Evolutionary conservation across 2,113 vertebrate genomes (phyloP).

Genomic region (Siphamia tubifer): DNA sequence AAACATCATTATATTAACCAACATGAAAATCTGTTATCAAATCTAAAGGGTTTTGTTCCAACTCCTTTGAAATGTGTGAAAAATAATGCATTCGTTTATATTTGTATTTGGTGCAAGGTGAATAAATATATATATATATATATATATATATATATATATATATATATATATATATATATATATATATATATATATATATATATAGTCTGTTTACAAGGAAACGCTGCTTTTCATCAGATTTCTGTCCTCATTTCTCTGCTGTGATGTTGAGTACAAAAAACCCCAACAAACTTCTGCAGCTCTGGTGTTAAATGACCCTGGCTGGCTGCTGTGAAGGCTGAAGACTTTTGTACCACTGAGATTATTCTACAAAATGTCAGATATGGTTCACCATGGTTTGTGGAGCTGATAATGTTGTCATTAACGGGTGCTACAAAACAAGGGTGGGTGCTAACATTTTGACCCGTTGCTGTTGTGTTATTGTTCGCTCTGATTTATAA

Average conservation of each 20-base stretch:
- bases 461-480: not conserved
- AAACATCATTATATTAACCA: not conserved
- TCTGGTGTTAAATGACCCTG: not conserved
- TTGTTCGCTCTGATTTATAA: not conserved
- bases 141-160: too few relatives aligned
- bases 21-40: not conserved
- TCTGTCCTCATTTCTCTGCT: conserved; percentile 18
- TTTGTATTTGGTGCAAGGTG: too few relatives aligned
- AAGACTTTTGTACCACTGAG: not conserved
- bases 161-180: too few relatives aligned
- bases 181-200: too few relatives aligned
- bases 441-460: not conserved
- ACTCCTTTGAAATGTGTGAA: not conserved
- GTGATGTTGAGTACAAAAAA: not conserved
- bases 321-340: not conserved
- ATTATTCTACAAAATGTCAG: conserved; percentile 20
- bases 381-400: not conserved
- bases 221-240: not conserved
- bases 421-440: not conserved
- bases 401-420: conserved; percentile 5
- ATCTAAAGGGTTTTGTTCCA: too few relatives aligned
- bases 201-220: too few relatives aligned
- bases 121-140: too few relatives aligned
- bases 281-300: not conserved
- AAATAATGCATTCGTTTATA: not conserved